Evolutionary conservation across 1,140 invertebrate genomes (phyloP).

Genomic region (Atta colombica): DNA sequence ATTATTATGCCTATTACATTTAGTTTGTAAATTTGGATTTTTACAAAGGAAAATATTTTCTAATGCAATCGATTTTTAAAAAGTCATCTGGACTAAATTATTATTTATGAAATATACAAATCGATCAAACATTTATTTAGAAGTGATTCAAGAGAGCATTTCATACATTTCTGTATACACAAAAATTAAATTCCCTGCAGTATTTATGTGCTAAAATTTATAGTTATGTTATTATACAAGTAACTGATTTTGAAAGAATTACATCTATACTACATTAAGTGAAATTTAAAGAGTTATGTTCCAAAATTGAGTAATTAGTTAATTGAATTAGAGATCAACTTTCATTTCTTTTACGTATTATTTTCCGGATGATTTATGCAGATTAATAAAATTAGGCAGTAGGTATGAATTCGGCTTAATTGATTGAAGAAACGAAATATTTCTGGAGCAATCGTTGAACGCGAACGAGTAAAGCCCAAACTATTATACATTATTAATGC

Average conservation of each 20-base stretch:
- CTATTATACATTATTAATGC: no score
- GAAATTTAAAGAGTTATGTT: not conserved
- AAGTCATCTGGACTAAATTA: not conserved
- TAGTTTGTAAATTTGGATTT: not conserved
- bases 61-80: not conserved
- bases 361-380: not conserved
- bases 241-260: not conserved
- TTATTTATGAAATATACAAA: not conserved
- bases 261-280: not conserved
- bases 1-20: not conserved
- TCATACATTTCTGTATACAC: not conserved
- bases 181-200: no score
- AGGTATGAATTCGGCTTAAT: slow-evolving; percentile 4
- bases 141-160: not conserved
- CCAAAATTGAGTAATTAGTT: not conserved
- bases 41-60: not conserved
- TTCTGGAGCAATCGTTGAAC: slow-evolving; percentile 32
- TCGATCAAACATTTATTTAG: not conserved
- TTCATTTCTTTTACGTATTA: not conserved
- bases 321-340: not conserved
- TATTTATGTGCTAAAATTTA: not conserved
- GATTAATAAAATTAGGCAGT: not conserved
- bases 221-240: not conserved
- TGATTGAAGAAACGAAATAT: slow-evolving; percentile 7
- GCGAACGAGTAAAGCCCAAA: not conserved